Evolutionary conservation across 2,888 invertebrate species (phyloP).

Genomic region (Rhorus exstirpatorius): DNA sequence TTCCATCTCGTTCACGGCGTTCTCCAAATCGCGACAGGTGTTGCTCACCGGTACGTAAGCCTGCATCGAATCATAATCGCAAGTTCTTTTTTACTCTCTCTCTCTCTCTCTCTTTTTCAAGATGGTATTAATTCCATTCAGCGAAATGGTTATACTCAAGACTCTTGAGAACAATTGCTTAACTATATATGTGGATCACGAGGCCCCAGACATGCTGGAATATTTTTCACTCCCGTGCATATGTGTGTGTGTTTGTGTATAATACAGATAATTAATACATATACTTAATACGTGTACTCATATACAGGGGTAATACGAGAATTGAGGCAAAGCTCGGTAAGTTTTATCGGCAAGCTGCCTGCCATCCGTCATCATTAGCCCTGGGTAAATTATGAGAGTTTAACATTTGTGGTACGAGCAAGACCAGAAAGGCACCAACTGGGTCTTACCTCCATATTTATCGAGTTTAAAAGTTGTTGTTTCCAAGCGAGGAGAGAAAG

Average conservation of each 20-base stretch:
- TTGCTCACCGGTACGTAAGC: constrained; percentile 85
- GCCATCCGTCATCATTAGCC: constrained; percentile 75
- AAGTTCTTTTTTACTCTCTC: neutral
- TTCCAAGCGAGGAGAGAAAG: constrained; percentile 37
- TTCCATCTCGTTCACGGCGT: constrained; percentile 77
- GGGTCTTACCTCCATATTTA: constrained; percentile 30
- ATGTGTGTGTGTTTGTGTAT: neutral
- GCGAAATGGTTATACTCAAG: constrained; percentile 4
- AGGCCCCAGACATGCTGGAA: constrained; percentile 10
- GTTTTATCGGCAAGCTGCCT: constrained; percentile 71
- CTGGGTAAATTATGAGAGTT: constrained; percentile 71
- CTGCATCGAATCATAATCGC: constrained; percentile 71
- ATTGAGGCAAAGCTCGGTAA: constrained; percentile 62
- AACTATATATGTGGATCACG: constrained; percentile 18
- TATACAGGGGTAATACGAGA: constrained; percentile 22
- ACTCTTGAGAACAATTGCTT: constrained; percentile 43
- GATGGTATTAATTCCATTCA: constrained; percentile 5
- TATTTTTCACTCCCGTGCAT: constrained; percentile 1
- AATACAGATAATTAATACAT: constrained; percentile 8
- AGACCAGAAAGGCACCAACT: constrained; percentile 32
- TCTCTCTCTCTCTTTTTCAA: neutral
- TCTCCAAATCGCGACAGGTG: constrained; percentile 84
- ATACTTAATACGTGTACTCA: constrained; percentile 21
- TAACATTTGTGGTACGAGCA: constrained; percentile 62
- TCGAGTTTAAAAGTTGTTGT: constrained; percentile 51